Conservation (phyloP, 2,113 vertebrate genomes). For the Mystacornis crossleyi region DNA sequence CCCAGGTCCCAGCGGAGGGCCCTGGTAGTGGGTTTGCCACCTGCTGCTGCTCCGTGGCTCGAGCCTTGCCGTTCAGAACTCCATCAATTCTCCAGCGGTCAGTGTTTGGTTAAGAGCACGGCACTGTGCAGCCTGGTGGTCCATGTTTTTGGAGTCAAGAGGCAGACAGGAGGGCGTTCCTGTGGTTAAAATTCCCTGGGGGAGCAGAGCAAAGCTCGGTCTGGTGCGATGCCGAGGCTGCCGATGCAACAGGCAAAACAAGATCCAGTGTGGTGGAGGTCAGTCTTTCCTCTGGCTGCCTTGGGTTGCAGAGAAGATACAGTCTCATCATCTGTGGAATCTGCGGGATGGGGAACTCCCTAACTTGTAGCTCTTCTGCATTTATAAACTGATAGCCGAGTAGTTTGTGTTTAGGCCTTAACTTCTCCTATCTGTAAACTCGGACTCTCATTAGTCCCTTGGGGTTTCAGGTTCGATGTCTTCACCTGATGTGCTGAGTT, state of each 20-base stretch:
- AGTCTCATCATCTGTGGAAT: background rate
- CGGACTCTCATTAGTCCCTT: background rate
- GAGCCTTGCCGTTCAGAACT: background rate
- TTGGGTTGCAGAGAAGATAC: background rate
- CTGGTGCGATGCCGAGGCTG: background rate
- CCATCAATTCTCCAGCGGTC: background rate
- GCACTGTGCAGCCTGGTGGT: background rate
- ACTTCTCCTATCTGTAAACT: background rate
- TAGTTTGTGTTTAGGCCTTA: background rate
- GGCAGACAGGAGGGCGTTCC: background rate
- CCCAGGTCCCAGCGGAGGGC: background rate
- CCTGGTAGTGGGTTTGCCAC: background rate
- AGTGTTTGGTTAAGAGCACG: background rate
- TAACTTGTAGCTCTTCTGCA: accelerated
- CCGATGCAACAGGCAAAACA: background rate
- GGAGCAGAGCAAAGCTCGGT: background rate
- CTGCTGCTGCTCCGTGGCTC: background rate
- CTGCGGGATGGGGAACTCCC: background rate
- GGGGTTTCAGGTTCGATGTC: background rate
- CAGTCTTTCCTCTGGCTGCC: background rate
- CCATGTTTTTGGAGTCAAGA: accelerated
- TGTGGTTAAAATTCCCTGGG: background rate
- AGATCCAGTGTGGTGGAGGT: background rate
- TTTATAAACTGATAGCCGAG: background rate
- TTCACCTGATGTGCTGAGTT: background rate